phyloP scores from a whole-genome alignment of 2,797 vertebrate species.

The Moxostoma hubbsi region DNA sequence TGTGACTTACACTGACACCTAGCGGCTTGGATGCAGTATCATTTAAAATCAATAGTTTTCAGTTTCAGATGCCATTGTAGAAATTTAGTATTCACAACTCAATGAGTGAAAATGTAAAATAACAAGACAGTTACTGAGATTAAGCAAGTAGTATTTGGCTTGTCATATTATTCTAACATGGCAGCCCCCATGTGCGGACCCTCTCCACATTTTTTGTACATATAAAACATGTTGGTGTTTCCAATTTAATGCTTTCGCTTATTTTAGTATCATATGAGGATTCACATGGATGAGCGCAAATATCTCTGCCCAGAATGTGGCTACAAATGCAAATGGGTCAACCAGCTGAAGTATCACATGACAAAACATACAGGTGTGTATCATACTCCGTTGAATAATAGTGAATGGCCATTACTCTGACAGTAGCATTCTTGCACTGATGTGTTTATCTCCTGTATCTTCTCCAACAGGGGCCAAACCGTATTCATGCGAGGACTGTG shows the following conservation, averaged over 20 bases:
- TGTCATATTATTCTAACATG: too few relatives aligned
- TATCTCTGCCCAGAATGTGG: conserved; percentile 96
- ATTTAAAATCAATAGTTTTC: too few relatives aligned
- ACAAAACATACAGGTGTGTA: conserved; percentile 93
- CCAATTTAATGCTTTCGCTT: background rate
- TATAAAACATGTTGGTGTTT: background rate
- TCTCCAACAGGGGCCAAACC: conserved; percentile 86
- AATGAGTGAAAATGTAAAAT: too few relatives aligned
- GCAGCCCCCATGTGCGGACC: too few relatives aligned
- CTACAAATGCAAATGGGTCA: conserved; percentile 99
- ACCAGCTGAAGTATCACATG: conserved; percentile 99
- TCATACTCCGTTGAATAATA: background rate
- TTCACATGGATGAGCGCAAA: conserved; percentile 94
- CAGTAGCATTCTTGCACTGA: background rate
- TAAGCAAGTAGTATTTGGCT: too few relatives aligned
- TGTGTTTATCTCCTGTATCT: background rate
- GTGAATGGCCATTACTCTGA: background rate
- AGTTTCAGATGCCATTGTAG: too few relatives aligned
- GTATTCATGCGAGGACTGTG: conserved; percentile 86
- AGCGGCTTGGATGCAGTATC: too few relatives aligned
- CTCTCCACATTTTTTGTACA: background rate
- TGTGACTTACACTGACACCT: too few relatives aligned
- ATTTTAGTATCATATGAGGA: conserved; percentile 93
- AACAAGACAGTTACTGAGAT: too few relatives aligned
- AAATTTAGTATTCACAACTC: too few relatives aligned